Percentiles rank a stretch among this genome's conserved stretches.
phyloP scores from a whole-genome alignment of 2,888 invertebrate genomes.

The Coenonympha arcania region DNA sequence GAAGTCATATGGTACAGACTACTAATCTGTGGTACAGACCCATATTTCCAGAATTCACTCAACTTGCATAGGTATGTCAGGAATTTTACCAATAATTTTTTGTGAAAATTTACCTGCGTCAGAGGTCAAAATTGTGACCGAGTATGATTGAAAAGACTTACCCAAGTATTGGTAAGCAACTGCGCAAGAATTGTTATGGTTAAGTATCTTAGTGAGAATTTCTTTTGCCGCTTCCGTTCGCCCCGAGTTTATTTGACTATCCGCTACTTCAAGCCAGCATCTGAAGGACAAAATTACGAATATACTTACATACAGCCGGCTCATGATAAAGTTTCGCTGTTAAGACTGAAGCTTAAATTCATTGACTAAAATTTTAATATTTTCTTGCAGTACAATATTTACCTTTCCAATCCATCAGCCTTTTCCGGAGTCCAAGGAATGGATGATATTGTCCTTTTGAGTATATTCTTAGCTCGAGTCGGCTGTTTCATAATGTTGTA shows the following conservation, averaged over 20 bases:
- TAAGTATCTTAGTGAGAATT: conserved; percentile 82
- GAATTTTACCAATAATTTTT: no score
- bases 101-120: no score
- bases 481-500: conserved; percentile 92
- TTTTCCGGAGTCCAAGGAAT: conserved; percentile 95
- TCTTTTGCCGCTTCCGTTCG: conserved; percentile 91
- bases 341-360: no score
- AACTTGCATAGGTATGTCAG: no score
- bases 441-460: conserved; percentile 88
- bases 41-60: no score
- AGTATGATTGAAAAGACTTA: no score
- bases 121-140: no score
- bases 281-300: conserved; percentile 57
- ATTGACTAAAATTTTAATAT: background rate
- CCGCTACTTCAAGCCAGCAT: conserved; percentile 95
- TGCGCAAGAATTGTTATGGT: conserved; percentile 90
- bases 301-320: no score
- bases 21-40: no score
- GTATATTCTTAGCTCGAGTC: conserved; percentile 91
- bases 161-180: conserved; percentile 89
- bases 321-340: no score
- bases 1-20: no score
- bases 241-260: conserved; percentile 80
- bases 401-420: conserved; percentile 92
- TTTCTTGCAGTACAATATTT: background rate